Base-by-base conservation (phyloP, 1,140 invertebrate species). In the Caerostris darwini region DNA sequence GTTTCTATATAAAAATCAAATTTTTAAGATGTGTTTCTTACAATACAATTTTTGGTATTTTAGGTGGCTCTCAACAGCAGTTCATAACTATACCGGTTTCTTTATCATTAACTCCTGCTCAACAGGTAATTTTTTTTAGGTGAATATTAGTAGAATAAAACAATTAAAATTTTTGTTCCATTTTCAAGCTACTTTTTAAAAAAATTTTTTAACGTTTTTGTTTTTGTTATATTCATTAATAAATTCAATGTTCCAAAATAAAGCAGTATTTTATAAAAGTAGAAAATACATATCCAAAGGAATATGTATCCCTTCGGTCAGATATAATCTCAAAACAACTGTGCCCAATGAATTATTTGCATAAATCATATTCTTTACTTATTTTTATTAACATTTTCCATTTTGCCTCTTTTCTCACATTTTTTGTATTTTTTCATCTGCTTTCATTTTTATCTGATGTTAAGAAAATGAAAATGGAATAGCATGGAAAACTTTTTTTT, bases 31-130 rank as follows among this genome's bases (percentile, higher is more conserved):
- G 8, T 10, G 2, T 64, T 64, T 64, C 3, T 64, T 0, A 58
- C 3, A 2, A 57, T 12, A 34, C 8, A 3, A 56, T 58, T 5
- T 12, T 17, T 17, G 17, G 17, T 54, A 56, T 89, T 77, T 14
- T 34, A 89, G 93, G 77, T 94, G 93, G 93, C 50, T 58, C 93
- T 50, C 93, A 90, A n/a, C 93, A 94, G 53, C 93, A 94, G 64
- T 94, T 83, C 53, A 94, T 94, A 17, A 94, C 93, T 50, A 90
- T 94, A 64, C 93, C 93, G 50, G 93, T 94, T 8, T 94, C 93
- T 3, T 56, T 94, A 6, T 90, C 93, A 12, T 58, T 94, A 85
- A 90, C 93, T 57, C 81, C 93, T 54, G 77, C 93, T 50, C 93
- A 94, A 58, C 93, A 94, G 58, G 93, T 94, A 53, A 94, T 34